A percentile compares a stretch with the other conserved stretches of the same genome.
These are phyloP conservation scores for Leptatherina wallacei DNA, from an alignment of 2,797 vertebrate genomes.

Conservation along the genomic window DNA sequence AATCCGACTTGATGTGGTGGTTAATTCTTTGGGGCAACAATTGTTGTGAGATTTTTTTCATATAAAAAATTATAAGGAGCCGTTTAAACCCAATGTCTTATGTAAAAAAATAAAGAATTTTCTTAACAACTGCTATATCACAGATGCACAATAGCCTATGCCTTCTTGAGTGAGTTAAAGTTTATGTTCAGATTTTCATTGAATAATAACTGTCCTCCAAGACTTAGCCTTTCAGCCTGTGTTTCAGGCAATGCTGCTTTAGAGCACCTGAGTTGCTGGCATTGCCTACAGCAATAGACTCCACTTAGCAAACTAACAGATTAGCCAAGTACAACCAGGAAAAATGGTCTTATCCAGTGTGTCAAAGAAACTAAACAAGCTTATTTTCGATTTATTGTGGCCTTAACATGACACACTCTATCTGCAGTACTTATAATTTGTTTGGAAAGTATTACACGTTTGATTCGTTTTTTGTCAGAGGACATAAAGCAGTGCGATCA, in stretches of 20 bases:
- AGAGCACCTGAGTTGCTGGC: conserved; percentile 13
- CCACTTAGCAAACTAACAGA: conserved; percentile 44
- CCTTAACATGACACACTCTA: conserved; percentile 23
- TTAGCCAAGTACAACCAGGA: conserved; percentile 52
- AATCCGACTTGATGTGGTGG: conserved; percentile 52
- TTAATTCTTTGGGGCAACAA: conserved; percentile 43
- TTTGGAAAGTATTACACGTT: conserved; percentile 30
- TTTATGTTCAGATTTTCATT: not conserved
- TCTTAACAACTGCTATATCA: no score
- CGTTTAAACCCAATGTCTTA: not conserved
- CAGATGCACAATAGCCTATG: no score
- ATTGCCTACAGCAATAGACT: conserved; percentile 31
- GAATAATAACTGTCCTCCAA: conserved; percentile 1
- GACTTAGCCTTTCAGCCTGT: conserved; percentile 19
- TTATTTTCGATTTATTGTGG: conserved; percentile 4
- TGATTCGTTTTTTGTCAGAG: conserved; percentile 21
- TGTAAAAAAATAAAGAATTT: no score
- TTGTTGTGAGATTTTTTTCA: conserved; percentile 29
- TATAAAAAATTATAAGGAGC: conserved; percentile 25
- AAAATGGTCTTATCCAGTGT: conserved; percentile 34
- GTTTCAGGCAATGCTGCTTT: conserved; percentile 32
- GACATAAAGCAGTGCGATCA: conserved; percentile 41
- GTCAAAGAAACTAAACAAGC: conserved; percentile 10
- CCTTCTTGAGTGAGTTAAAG: no score
- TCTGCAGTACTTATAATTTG: conserved; percentile 33